phyloP scores from a whole-genome alignment of 2,113 vertebrate genomes.

The Alectura lathami region DNA sequence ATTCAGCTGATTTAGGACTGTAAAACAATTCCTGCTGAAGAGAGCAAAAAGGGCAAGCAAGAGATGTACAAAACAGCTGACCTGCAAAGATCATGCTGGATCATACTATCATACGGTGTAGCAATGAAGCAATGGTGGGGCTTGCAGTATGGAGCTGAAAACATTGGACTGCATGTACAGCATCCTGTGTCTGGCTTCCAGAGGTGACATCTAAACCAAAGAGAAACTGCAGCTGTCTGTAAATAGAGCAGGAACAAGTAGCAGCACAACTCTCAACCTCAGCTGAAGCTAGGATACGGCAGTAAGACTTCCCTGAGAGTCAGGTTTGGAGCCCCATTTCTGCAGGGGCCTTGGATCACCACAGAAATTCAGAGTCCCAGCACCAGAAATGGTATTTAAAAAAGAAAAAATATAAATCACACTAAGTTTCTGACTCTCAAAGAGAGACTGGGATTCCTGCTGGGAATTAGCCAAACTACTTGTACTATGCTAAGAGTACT shows the following conservation, averaged over 20 bases:
- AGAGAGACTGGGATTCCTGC: background rate
- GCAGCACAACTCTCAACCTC: background rate
- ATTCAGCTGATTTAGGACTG: background rate
- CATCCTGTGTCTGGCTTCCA: background rate
- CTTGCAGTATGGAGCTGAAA: background rate
- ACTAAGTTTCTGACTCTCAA: background rate
- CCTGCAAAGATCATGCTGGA: fast-evolving
- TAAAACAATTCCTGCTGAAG: background rate
- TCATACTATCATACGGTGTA: no score
- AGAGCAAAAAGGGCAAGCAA: background rate
- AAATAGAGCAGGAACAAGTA: background rate
- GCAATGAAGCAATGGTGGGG: background rate
- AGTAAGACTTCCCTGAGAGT: background rate
- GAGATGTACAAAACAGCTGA: background rate
- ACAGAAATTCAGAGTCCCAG: background rate
- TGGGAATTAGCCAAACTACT: background rate
- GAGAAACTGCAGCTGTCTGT: background rate
- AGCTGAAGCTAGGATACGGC: background rate
- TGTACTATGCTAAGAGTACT: background rate
- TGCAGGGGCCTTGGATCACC: background rate
- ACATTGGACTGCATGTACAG: fast-evolving
- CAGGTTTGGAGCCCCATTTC: background rate
- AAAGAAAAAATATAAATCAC: background rate
- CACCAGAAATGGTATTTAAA: background rate
- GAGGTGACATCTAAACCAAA: background rate